Base-by-base conservation (phyloP, 2,888 invertebrate genomes). In the Heterodera filipjevi region DNA sequence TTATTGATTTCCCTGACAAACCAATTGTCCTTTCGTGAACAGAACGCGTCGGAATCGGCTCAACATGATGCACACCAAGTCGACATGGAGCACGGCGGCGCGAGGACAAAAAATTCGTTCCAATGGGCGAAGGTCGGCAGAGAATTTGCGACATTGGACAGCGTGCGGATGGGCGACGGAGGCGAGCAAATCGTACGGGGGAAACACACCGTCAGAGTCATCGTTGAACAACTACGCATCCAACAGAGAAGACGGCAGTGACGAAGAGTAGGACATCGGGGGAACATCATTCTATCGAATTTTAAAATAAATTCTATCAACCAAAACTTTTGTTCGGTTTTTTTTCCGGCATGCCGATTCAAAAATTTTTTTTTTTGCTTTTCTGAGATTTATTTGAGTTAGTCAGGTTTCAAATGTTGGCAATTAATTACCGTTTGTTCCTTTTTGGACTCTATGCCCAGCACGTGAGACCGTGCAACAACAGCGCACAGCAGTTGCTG, bases 31-130 rank as follows among this genome's bases (percentile, higher is more conserved):
- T 33, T 44, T 53, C 79, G 66, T 79, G 27, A 77, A 78, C 33
- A 80, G 30, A 33, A 35, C 35, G n/a, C 81, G 35, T 53, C 81
- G 66, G 33, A 81, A 81, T 12, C 80, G 71, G 19, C 49, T 66
- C 32, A 75, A 16, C 77, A 74, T n/a, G n/a, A n/a, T 81, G 53
- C 81, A 81, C 32, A 81, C 39, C 59, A 81, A 32, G 33, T 81
- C 81, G 53, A 81, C 46, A 16, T 81, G 80, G 39, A 81, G 75
- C 39, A 81, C 76, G 14, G 81, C 72, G 19, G 76, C 74, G 32
- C 71, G 64, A 19, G 77, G 70, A 19, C 71, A 14, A 30, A 64
- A 79, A 39, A 81, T 74, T 22, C 77, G 59, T 66, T 80, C 81
- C n/a, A 35, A 39, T n/a, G 59, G 33, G n/a, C 77, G 77, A 6